Evolutionary conservation across 2,797 vertebrate genomes (phyloP), one percentile per base, ranked within the genome.

Genomic region (Emydoidea blandingii): DNA sequence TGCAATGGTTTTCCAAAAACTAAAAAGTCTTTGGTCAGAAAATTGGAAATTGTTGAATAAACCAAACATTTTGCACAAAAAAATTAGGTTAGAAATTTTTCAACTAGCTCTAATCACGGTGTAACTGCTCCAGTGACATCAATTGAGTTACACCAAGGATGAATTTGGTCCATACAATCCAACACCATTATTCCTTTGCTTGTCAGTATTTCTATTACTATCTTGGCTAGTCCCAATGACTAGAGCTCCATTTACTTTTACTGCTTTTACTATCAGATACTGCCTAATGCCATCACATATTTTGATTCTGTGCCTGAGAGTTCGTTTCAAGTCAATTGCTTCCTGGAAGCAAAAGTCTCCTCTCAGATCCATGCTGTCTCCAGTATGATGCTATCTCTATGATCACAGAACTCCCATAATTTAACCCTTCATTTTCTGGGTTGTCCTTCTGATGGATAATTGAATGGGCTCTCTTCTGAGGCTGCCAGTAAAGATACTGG

Each of bases 181-280:
- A 85, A 78, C 81, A 92, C 41, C 91, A 91, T 94, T 83, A 85
- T 74, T 44, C 68, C 65, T 52, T 85, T 85, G 59, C 91, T 93
- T 87, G 89, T 90, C 93, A 95, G 80, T 80, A 94, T 95, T 94
- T 84, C 88, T 92, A 83, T 95, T 91, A 95, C 95, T 95, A 83
- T 86, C 79, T 87, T 79, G 80, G 94, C 96, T 94, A 27, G 94
- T 94, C 92, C 89, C 31, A 93, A 87, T 94, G 92, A 96, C 96
- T 86, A 92, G 93, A 88, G 34, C 85, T 95, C 90, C 92, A 86
- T 94, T 96, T 87, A 91, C 96, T 92, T 83, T 88, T 95, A 89
- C 95, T 95, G 95, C 94, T 93, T 97, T 97, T 96, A 96, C 96
- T 94, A 94, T 96, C 94, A 95, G 89, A 95, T 92, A 85, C 95